Evolutionary conservation across 2,113 vertebrate genomes (phyloP), one percentile per base, ranked within the genome.

Genomic region (Lasiurus cinereus): DNA sequence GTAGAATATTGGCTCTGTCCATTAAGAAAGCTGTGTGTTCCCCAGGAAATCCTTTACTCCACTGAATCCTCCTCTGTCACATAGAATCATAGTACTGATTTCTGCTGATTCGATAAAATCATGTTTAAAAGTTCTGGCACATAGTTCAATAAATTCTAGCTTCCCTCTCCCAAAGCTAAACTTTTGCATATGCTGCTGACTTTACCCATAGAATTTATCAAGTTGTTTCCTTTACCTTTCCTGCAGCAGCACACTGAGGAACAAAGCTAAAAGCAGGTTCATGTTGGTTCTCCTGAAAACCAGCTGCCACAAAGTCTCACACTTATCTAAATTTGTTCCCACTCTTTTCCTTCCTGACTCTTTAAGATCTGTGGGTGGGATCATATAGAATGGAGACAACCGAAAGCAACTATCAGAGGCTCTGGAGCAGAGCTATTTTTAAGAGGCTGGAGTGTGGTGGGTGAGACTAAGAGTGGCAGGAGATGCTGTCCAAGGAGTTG

Each of bases 81-180:
- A 69, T 46, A 31, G 21, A 43, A 43, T 77, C 80, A 33, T 13
- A 29, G 73, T 18, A 24, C 48, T 33, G 77, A 8, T 82, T 80
- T 86, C 54, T 90, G 33, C 36, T 67, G 46, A 89, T 52, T 82
- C 31, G 86, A 62, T 24, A 72, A 93, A 94, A 91, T 46, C 70
- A 36, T 73, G 19, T 66, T 86, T 69, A 22, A 39, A 77, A 82
- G 15, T 0, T 24, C 80, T 91, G 43, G 24, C 6, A 29, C 31
- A 14, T 10, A 21, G n/a, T 22, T 96, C 27, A 62, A 24, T 52
- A 84, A 88, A 50, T 48, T 74, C 54, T 27, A 74, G 33, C 24
- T 79, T 84, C 67, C 31, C 90, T 88, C 3, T 8, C 19, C 36
- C 48, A 43, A 31, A 90, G 31, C 59, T 59, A 59, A 88, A 59